These are phyloP conservation scores for Neostethus bicornis DNA, from an alignment of 2,797 vertebrate species.

Conservation along the genomic window DNA sequence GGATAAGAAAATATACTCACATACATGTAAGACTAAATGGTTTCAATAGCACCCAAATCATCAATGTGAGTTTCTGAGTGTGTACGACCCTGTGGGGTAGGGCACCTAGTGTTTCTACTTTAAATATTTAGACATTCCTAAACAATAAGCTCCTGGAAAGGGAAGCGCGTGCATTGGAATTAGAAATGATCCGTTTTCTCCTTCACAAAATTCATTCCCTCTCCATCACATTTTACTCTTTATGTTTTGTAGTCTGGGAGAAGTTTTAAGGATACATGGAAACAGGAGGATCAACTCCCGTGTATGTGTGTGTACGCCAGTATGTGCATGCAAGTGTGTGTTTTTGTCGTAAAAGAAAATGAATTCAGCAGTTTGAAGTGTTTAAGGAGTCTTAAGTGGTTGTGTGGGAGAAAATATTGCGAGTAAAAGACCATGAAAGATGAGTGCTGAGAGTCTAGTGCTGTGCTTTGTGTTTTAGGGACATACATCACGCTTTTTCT, in stretches of 20 bases:
- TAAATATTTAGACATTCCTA: conserved; percentile 80
- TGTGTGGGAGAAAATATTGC: conserved; percentile 43
- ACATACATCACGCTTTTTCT: conserved; percentile 11
- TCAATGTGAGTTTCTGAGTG: conserved; percentile 17
- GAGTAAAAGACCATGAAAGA: conserved; percentile 34
- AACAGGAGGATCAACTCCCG: conserved; percentile 25
- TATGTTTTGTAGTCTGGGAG: conserved; percentile 14
- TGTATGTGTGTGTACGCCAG: conserved; percentile 8
- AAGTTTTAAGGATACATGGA: conserved; percentile 22
- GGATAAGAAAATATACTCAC: conserved; percentile 24
- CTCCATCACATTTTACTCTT: conserved; percentile 7
- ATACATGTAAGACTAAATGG: conserved; percentile 36
- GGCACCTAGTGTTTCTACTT: conserved; percentile 71
- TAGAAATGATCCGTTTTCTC: conserved; percentile 46
- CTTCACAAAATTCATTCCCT: conserved; percentile 16
- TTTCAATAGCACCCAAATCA: conserved; percentile 22
- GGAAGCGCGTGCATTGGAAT: conserved; percentile 61
- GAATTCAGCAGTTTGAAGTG: conserved; percentile 21
- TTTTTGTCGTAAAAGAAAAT: conserved; percentile 21
- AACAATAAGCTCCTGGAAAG: conserved; percentile 66
- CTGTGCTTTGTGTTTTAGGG: conserved; percentile 6
- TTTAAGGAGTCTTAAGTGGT: conserved; percentile 55
- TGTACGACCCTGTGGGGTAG: conserved; percentile 52
- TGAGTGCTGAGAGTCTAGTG: conserved; percentile 12
- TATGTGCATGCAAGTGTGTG: not conserved